Base-by-base conservation (phyloP, 2,888 invertebrate species). In the Scotopteryx bipunctaria region DNA sequence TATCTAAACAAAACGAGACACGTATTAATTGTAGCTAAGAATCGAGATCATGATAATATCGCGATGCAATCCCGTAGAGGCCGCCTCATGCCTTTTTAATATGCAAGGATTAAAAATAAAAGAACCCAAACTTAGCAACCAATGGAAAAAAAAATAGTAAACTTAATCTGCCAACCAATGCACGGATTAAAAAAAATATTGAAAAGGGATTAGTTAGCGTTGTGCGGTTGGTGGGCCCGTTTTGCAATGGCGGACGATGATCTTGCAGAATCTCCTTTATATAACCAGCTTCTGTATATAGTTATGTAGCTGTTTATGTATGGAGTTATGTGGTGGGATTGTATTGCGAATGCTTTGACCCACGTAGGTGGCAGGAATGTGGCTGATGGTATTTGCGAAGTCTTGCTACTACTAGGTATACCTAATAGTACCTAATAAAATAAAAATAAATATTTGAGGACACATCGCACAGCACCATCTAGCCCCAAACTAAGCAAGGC, bases 171-270 rank as follows among this genome's bases (percentile, higher is more conserved):
- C 40, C 40, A 45, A 45, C 45, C 44, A 43, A 51, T 41, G 44
- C 55, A 78, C 79, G 77, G 78, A 78, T 77, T 73, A 67, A 75
- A 76, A 78, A 76, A 76, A 71, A 68, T 70, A 65, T 73, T 63
- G 73, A 66, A 64, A 69, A 81, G 75, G 83, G 84, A 84, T 86
- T 86, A 84, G 77, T 68, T 67, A 67, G 64, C 67, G 68, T 43
- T 27, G 58, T 61, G 75, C 71, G 86, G 83, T 83, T 84, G 86
- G 84, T 67, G 65, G 74, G 59, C 17, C 33, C 32, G 56, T 55
- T 60, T 64, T 56, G 76, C 69, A 74, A 81, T 82, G 83, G 82
- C 81, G 76, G 50, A 32, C 56, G 54, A 56, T 61, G 61, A 61
- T 51, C 46, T 58, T 55, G 56, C 63, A 59, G 44, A 59, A 56